These are phyloP conservation scores for Polymixis lichenea DNA, from an alignment of 2,888 invertebrate species.

Conservation along the genomic window DNA sequence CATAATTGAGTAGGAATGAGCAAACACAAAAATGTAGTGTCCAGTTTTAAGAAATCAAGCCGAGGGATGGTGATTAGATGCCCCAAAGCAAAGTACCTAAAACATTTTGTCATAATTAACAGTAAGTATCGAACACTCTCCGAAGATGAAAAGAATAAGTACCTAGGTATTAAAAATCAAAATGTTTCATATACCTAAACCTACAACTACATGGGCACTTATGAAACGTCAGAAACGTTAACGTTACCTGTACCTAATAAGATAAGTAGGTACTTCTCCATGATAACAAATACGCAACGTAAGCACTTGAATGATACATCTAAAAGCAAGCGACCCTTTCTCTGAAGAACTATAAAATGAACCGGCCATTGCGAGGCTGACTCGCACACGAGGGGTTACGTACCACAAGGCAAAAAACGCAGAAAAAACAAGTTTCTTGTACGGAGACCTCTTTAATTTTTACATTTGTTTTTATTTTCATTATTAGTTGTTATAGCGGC, in stretches of 20 bases:
- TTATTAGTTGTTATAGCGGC: too few relatives aligned
- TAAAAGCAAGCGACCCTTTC: neutral
- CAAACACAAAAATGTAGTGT: slow-evolving; percentile 29
- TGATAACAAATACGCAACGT: neutral
- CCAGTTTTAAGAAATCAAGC: neutral
- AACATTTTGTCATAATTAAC: neutral
- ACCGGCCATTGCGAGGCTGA: too few relatives aligned
- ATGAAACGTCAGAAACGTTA: too few relatives aligned
- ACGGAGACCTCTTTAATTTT: too few relatives aligned
- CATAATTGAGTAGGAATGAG: neutral
- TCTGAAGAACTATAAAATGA: too few relatives aligned
- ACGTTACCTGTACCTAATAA: too few relatives aligned
- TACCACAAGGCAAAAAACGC: too few relatives aligned
- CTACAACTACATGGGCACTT: too few relatives aligned
- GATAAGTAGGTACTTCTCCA: neutral
- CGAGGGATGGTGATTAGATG: neutral
- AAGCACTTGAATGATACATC: neutral
- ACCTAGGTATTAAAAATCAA: neutral
- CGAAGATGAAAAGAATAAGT: neutral
- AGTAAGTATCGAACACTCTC: neutral
- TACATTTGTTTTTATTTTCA: too few relatives aligned
- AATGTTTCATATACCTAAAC: too few relatives aligned
- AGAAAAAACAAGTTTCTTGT: too few relatives aligned
- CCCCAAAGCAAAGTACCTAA: neutral
- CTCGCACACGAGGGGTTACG: too few relatives aligned